Percentiles rank a stretch among this genome's conserved stretches.
These are phyloP conservation scores for Onychomys leucogaster DNA, from an alignment of 2,797 vertebrate species.

Conservation along the genomic window DNA sequence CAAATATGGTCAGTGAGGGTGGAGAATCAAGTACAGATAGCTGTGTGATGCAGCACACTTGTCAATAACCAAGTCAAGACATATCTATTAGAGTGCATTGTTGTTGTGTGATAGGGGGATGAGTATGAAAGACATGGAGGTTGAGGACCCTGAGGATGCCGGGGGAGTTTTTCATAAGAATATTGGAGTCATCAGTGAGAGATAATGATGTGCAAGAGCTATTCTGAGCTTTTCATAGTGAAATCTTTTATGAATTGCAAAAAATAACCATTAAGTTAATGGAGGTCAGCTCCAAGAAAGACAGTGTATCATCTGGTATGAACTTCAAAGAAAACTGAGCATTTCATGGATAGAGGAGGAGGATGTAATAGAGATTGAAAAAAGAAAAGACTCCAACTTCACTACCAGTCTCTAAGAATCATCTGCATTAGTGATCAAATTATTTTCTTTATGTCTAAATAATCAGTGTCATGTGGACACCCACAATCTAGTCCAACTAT, in stretches of 20 bases:
- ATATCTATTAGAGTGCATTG: neutral
- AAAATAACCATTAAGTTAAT: neutral
- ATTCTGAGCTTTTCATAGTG: neutral
- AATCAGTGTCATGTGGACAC: neutral
- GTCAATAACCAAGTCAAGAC: neutral
- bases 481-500: neutral
- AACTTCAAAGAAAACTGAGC: neutral
- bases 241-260: slow-evolving; percentile 12
- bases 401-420: neutral
- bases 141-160: neutral
- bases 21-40: neutral
- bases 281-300: neutral
- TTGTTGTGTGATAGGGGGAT: neutral
- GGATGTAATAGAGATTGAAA: neutral
- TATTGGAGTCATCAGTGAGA: slow-evolving; percentile 10
- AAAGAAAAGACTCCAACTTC: neutral
- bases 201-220: neutral
- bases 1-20: neutral
- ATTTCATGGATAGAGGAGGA: neutral
- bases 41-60: neutral
- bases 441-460: slow-evolving; percentile 35
- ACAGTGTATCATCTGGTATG: neutral
- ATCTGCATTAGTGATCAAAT: neutral
- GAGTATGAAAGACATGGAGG: neutral
- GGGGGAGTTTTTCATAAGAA: neutral